phyloP scores from a whole-genome alignment of 2,797 vertebrate genomes.

The Falco columbarius region DNA sequence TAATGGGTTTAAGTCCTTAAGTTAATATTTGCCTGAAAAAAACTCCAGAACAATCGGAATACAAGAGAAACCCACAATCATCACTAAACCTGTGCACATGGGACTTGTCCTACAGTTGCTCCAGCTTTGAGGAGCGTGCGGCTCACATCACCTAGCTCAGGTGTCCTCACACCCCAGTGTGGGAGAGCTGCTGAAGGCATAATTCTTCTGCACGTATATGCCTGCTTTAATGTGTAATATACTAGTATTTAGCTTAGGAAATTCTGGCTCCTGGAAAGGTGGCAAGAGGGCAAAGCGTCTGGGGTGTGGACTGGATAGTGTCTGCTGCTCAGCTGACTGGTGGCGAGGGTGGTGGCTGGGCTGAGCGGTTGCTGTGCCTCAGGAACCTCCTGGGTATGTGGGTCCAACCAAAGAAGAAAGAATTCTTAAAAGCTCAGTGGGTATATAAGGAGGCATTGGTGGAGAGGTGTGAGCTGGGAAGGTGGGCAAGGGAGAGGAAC shows the following conservation, averaged over 20 bases:
- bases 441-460: background rate
- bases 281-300: background rate
- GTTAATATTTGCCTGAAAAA: background rate
- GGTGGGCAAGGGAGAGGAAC: background rate
- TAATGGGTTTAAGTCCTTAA: background rate
- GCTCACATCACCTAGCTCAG: background rate
- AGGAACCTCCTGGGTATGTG: background rate
- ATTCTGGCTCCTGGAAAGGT: background rate
- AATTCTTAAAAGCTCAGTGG: background rate
- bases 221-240: background rate
- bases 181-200: background rate
- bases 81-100: rapidly evolving
- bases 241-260: background rate
- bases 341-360: background rate
- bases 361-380: background rate
- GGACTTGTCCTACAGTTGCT: background rate
- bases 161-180: rapidly evolving
- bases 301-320: background rate
- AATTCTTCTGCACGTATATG: background rate
- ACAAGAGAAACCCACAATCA: background rate
- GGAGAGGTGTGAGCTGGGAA: background rate
- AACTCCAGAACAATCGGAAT: background rate
- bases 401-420: background rate
- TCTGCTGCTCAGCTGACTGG: background rate
- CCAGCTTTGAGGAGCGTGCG: background rate